phyloP scores from a whole-genome alignment of 2,113 vertebrate genomes.

The Gobiocypris rarus region DNA sequence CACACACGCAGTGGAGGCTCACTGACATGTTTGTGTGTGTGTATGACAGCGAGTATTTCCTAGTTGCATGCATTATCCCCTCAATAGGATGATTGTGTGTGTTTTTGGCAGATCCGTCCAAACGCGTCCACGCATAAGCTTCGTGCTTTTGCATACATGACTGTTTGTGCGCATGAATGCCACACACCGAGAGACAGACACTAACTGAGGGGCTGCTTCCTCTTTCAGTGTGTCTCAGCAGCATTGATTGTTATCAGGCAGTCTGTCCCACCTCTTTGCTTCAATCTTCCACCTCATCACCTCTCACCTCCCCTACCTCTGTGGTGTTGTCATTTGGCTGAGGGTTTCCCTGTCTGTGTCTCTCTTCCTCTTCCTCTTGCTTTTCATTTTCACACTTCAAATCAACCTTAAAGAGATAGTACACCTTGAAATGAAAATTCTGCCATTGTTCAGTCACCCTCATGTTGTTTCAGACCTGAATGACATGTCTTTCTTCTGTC shows the following conservation, averaged over 20 bases:
- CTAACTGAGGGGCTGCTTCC: conserved; percentile 42
- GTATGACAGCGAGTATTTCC: conserved; percentile 43
- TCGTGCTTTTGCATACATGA: not conserved
- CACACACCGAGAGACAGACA: conserved; percentile 11
- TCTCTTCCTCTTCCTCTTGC: conserved; percentile 52
- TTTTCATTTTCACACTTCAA: conserved; percentile 51
- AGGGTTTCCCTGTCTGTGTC: conserved; percentile 44
- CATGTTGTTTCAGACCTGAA: not conserved
- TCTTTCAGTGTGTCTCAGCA: conserved; percentile 52
- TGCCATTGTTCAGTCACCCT: not conserved
- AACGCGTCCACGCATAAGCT: not conserved
- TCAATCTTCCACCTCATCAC: not conserved
- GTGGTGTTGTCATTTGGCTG: conserved; percentile 53
- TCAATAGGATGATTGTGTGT: conserved; percentile 38
- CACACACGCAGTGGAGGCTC: conserved; percentile 23
- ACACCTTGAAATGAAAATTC: not conserved
- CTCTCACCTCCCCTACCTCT: conserved; percentile 49
- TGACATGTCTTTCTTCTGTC: not conserved
- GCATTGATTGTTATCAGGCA: conserved; percentile 50
- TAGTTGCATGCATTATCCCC: conserved; percentile 41
- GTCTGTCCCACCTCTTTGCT: conserved; percentile 24
- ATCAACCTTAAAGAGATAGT: not conserved
- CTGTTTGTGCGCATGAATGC: conserved; percentile 4
- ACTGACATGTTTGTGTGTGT: conserved; percentile 56
- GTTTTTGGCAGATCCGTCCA: conserved; percentile 22